Evolutionary conservation across 2,797 vertebrate genomes (phyloP).

Genomic region (Meda fulgida): DNA sequence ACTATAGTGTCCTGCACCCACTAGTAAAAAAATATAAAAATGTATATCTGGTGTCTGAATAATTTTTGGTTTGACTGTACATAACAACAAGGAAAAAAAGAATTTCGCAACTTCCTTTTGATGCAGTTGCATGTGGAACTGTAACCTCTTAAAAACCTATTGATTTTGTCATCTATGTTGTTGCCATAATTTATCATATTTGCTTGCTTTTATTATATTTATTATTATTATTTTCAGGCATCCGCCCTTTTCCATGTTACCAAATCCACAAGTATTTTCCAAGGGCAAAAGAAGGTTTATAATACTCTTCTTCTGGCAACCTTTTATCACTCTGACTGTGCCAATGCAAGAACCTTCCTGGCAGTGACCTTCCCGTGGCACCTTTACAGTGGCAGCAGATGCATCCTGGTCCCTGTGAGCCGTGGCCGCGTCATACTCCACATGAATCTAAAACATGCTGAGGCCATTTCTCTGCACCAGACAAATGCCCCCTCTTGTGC

Average conservation of each 20-base stretch:
- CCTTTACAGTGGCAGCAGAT: slow-evolving; percentile 46
- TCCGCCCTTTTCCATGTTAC: neutral
- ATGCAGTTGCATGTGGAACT: neutral
- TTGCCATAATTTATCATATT: neutral
- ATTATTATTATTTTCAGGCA: neutral
- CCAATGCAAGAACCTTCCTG: neutral
- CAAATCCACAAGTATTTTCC: neutral
- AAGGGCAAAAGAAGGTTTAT: neutral
- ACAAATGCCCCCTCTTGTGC: slow-evolving; percentile 25
- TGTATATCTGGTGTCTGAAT: too few species aligned
- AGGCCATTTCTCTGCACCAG: slow-evolving; percentile 31
- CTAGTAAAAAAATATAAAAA: too few species aligned
- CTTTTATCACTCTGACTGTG: neutral
- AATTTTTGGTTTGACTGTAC: too few species aligned
- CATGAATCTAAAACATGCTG: slow-evolving; percentile 26
- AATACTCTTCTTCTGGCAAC: neutral
- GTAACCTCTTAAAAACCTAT: neutral
- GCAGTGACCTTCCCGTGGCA: slow-evolving; percentile 23
- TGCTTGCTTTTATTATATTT: neutral
- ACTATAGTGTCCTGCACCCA: too few species aligned
- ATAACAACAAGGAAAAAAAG: neutral
- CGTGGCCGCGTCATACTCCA: neutral
- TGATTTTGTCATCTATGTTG: neutral
- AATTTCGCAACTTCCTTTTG: neutral
- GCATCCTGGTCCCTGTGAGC: slow-evolving; percentile 26